These are phyloP conservation scores for Hydrolagus colliei DNA, from an alignment of 2,797 vertebrate species.

Conservation along the genomic window DNA sequence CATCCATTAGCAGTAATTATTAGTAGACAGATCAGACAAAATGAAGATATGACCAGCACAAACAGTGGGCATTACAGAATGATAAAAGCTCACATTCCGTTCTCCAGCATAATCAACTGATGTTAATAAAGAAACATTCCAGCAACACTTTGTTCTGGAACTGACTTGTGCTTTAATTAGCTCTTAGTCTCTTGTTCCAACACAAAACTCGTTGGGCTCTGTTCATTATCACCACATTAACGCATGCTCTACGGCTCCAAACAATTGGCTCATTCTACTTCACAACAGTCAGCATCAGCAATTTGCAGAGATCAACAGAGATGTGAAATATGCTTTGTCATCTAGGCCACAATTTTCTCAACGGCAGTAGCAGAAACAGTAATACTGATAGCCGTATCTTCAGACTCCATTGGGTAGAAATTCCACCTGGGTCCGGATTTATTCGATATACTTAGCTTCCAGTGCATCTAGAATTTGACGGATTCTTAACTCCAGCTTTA, in stretches of 20 bases:
- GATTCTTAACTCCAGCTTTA: too few species aligned
- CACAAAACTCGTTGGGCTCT: not conserved
- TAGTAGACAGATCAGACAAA: not conserved
- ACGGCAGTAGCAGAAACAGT: not conserved
- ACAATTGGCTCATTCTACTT: not conserved
- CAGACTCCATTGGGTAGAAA: too few species aligned
- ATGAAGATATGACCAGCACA: not conserved
- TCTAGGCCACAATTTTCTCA: not conserved
- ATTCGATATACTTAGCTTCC: too few species aligned
- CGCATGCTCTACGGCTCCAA: not conserved
- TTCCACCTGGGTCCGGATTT: too few species aligned
- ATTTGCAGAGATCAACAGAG: not conserved
- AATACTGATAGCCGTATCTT: not conserved
- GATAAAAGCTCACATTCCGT: not conserved
- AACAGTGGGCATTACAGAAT: not conserved
- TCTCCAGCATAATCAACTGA: not conserved
- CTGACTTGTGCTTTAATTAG: not conserved
- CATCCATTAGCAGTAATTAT: not conserved
- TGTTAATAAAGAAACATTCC: not conserved
- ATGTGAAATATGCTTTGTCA: not conserved
- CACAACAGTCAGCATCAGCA: not conserved
- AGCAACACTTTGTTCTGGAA: not conserved
- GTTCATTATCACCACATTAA: conserved; percentile 1
- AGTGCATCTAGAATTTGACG: too few species aligned
- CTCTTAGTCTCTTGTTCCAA: not conserved